Base-by-base conservation (phyloP, 2,888 invertebrate species). In the Cataglyphis livida region DNA sequence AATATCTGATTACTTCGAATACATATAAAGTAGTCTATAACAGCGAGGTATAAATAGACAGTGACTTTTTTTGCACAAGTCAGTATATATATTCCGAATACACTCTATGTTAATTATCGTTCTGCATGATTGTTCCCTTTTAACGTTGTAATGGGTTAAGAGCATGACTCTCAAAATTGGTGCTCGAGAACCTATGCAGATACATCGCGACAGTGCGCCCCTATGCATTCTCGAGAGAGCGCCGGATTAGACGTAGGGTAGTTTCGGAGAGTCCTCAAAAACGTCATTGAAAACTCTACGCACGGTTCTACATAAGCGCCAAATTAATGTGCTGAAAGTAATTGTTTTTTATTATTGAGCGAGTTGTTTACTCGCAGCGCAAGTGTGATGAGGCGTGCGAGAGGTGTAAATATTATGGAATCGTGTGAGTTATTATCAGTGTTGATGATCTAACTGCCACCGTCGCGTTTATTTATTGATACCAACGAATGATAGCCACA, bases 191-290 rank as follows among this genome's bases (percentile, higher is more conserved):
- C 87, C 85, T 91, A 90, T 82, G 88, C 86, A 87, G 85, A 75
- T 85, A 89, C 91, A 91, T 92, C 90, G 89, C 88, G 91, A 92
- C 92, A 92, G 90, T 91, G 86, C 91, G 85, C 92, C 92, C 93
- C 92, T 91, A 93, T 93, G 81, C 54, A 59, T 62, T 79, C 74
- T 85, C 81, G 82, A 83, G 82, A 84, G 89, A 82, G 78, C 83
- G 87, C 64, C 82, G 87, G 84, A 88, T 85, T 88, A 70, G 82
- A 65, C 25, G 70, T 81, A 73, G 88, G 87, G 90, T 88, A 86
- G 62, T 59, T 79, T 88, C 68, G 78, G 88, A 71, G 85, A 81
- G 82, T 81, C 70, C 85, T 86, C 78, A 71, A 87, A 71, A 85
- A 85, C 82, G 82, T 86, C 81, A 86, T 89, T 75, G 88, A 89